Evolutionary conservation across 2,797 vertebrate species (phyloP), one percentile per base, ranked within the genome.

Genomic region (Gastrophryne carolinensis): DNA sequence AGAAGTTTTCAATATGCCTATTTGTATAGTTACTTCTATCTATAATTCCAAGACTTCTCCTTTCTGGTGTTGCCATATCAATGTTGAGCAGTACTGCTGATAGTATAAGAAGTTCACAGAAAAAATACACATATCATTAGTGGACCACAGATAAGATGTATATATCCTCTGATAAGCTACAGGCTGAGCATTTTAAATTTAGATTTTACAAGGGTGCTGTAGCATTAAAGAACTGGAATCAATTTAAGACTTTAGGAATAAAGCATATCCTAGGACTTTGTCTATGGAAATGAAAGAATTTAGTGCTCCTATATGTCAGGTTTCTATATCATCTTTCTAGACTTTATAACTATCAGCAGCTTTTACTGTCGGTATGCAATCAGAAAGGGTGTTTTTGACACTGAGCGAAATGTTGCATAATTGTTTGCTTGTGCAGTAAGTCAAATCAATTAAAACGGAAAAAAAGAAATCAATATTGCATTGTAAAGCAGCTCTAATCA

Each of bases 261-360:
- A 47, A 78, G 75, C 61, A 49, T 44, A 78, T 61, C 72, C 75
- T 41, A 56, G 68, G 68, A 61, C 32, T 78, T 78, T 72, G 65
- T 58, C 66, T 61, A 66, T 78, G 68, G 68, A 66, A 78, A 78
- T 72, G 64, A 66, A 78, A 68, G 67, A 78, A 78, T n/a, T 78
- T 78, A 72, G 75, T 17, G 67, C 50, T 57, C 58, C 68, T 72
- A 78, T 72, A 72, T 56, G 41, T 72, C 68, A 72, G 61, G 39
- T 65, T 65, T 49, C 60, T 50, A 72, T 78, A 41, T 78, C 66
- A 72, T 58, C 61, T 72, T 72, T 72, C 53, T 66, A 66, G 68
- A 78, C 52, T 77, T 29, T 30, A 65, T 39, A 78, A 69, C 56
- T 72, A 49, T 71, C 26, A 52, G 41, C 68, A 72, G 68, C 30